Percentiles rank a stretch among this genome's conserved stretches.
Evolutionary conservation across 2,113 vertebrate genomes (phyloP).

Genomic region (Poicephalus meyeri): DNA sequence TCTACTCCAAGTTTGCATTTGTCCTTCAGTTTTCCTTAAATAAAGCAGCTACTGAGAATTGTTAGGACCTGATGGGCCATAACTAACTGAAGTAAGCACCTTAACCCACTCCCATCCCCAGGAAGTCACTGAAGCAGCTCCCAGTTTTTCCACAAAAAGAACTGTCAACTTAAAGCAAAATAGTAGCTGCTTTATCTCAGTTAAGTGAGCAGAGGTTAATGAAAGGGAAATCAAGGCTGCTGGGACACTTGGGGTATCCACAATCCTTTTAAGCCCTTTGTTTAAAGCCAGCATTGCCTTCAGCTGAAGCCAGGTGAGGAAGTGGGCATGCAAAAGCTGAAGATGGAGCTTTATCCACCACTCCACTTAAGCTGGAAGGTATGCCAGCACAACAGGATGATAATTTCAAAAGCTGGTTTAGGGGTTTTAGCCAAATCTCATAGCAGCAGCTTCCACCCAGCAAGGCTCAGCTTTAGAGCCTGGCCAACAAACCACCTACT

Average conservation of each 20-base stretch:
- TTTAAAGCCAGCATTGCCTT: not conserved
- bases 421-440: not conserved
- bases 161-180: not conserved
- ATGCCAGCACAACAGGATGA: not conserved
- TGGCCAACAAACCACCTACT: not conserved
- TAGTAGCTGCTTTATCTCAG: not conserved
- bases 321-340: not conserved
- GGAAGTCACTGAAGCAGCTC: not conserved
- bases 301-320: not conserved
- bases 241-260: not conserved
- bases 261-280: not conserved
- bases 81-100: not conserved
- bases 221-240: not conserved
- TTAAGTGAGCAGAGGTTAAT: not conserved
- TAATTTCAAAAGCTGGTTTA: not conserved
- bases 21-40: slow-evolving; percentile 14
- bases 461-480: not conserved
- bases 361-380: not conserved
- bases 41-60: not conserved
- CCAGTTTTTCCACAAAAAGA: not conserved
- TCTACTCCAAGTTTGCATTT: not conserved
- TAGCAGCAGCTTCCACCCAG: not conserved
- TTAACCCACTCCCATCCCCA: not conserved
- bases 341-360: not conserved
- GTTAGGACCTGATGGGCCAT: slow-evolving; percentile 6